Percentiles rank a stretch among this genome's conserved stretches.
Evolutionary conservation across 2,797 vertebrate species (phyloP).

Genomic region (Delichon dasypus): DNA sequence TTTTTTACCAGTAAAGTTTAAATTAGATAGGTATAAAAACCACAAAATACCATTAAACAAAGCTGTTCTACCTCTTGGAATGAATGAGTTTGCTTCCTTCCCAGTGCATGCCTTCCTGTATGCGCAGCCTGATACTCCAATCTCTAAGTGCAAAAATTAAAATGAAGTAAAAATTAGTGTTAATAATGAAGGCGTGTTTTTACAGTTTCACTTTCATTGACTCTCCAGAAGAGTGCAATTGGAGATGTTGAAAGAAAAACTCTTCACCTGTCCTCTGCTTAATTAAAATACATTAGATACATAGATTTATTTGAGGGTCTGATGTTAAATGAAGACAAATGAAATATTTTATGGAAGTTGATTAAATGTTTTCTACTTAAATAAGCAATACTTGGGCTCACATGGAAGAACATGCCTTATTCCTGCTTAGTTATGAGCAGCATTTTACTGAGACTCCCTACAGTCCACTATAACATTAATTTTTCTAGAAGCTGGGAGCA

Average conservation of each 20-base stretch:
- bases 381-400: slow-evolving; percentile 32
- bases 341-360: slow-evolving; percentile 36
- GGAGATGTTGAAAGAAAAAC: slow-evolving; percentile 52
- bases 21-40: not conserved
- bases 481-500: not conserved
- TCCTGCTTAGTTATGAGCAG: not conserved
- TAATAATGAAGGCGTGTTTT: slow-evolving; percentile 57
- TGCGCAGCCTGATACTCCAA: not conserved
- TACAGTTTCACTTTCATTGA: slow-evolving; percentile 48
- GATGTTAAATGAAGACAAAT: slow-evolving; percentile 69
- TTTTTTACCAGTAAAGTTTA: not conserved
- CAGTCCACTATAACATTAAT: not conserved
- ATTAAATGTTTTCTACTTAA: slow-evolving; percentile 55
- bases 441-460: not conserved
- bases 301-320: slow-evolving; percentile 57
- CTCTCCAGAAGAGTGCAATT: slow-evolving; percentile 44
- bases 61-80: not conserved
- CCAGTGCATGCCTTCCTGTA: not conserved
- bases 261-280: slow-evolving; percentile 46
- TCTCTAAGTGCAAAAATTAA: not conserved
- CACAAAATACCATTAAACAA: not conserved
- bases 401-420: not conserved
- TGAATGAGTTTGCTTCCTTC: not conserved
- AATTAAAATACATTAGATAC: slow-evolving; percentile 69
- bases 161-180: slow-evolving; percentile 45